Base-by-base conservation (phyloP, 2,797 vertebrate species). In the Lindbergichthys nudifrons region DNA sequence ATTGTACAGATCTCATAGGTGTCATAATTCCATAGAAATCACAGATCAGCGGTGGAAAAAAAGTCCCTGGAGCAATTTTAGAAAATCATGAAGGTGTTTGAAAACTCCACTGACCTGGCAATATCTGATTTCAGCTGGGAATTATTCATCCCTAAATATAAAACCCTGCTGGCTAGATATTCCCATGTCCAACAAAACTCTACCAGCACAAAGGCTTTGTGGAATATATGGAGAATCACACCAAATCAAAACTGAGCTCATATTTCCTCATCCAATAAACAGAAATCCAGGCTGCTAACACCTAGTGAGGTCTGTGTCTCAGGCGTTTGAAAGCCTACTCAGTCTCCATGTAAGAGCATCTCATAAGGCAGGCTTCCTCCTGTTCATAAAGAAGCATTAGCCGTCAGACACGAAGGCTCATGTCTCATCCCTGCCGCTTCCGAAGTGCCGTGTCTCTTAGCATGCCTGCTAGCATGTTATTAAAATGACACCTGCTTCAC, bases 341-440 rank as follows among this genome's bases (percentile, higher is more conserved):
- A 94, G 94, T 95, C 94, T 95, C 94, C 93, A 91, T 95, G 95
- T 93, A 92, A 91, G 95, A 94, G 95, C 95, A 93, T 69, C 75
- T 91, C 89, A 90, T 92, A 90, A 92, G 70, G 75, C 73, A 42
- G 71, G 60, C 73, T 18, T 61, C 73, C 73, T 77, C 60, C 56
- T 67, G 96, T 96, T 98, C 96, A 99, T 99, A 99, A 98, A 98
- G 94, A 91, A 95, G 97, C 96, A 97, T 97, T 98, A 98, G 96
- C 96, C 94, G 94, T 95, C 95, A 96, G 94, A 95, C 94, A 91
- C 84, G 81, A 70, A 93, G 95, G 96, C 95, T 96, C 96, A 96
- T 94, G 91, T 61, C 96, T 97, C 95, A 96, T 97, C 96, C 95
- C 88, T 83, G 92, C 90, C 91, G 95, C 96, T 96, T 96, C 96